Evolutionary conservation across 2,113 vertebrate genomes (phyloP).

Genomic region (Numida meleagris): DNA sequence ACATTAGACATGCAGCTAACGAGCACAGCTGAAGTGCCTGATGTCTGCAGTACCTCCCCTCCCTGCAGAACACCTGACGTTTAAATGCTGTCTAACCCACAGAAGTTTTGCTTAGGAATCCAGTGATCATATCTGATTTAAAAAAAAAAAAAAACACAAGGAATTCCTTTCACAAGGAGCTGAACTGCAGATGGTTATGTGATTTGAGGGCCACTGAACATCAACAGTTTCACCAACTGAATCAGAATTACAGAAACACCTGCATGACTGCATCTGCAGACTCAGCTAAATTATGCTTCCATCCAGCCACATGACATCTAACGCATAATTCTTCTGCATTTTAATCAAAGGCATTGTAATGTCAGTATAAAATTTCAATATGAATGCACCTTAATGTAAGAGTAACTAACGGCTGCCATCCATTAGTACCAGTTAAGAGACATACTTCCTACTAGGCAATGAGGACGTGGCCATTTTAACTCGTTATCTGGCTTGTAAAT

Average conservation of each 20-base stretch:
- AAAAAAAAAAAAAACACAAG: conserved; percentile 11
- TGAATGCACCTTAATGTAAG: conserved; percentile 64
- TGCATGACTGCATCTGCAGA: conserved; percentile 70
- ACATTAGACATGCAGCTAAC: neutral
- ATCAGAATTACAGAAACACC: conserved; percentile 55
- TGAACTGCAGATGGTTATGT: conserved; percentile 45
- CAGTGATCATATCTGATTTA: neutral
- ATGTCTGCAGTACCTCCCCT: neutral
- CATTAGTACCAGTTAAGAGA: conserved; percentile 45
- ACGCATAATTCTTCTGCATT: conserved; percentile 55
- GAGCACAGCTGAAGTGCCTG: neutral
- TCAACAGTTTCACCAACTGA: conserved; percentile 31
- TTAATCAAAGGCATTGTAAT: conserved; percentile 62
- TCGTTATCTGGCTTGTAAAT: conserved; percentile 54
- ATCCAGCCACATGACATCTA: conserved; percentile 46
- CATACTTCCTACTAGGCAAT: neutral
- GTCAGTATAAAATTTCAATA: conserved; percentile 51
- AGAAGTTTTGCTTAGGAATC: conserved; percentile 27
- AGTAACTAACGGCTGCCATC: conserved; percentile 52
- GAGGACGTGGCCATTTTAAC: neutral
- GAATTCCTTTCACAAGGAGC: conserved; percentile 53
- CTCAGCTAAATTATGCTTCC: conserved; percentile 53
- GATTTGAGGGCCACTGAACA: conserved; percentile 63
- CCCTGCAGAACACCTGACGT: neutral
- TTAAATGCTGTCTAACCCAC: neutral